Percentiles rank a stretch among this genome's conserved stretches.
Conservation (phyloP, 2,113 vertebrate species). For the Nanorana parkeri region DNA sequence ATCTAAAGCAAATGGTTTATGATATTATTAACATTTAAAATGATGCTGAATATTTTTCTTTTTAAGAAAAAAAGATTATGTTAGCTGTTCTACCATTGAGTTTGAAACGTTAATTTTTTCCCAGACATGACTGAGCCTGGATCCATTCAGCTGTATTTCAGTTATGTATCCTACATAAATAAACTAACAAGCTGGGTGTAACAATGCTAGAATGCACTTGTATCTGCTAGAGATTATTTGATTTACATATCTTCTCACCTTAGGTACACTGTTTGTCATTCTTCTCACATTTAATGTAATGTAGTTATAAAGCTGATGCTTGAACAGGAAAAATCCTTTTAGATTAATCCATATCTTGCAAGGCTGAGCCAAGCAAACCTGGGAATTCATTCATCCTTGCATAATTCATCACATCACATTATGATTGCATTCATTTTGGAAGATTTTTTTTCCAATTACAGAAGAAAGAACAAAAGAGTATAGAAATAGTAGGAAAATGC, state of each 20-base stretch:
- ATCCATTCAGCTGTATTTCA: constrained; percentile 18
- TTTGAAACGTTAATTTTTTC: not conserved
- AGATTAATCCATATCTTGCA: constrained; percentile 58
- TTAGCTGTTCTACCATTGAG: not conserved
- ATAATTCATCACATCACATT: constrained; percentile 58
- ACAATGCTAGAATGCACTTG: constrained; percentile 23
- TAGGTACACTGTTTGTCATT: constrained; percentile 55
- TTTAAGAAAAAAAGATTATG: not conserved
- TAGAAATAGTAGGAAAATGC: constrained; percentile 53
- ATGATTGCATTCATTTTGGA: constrained; percentile 56
- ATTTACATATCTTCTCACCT: constrained; percentile 56
- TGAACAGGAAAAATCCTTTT: constrained; percentile 58
- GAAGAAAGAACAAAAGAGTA: constrained; percentile 56
- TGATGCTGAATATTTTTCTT: too few species aligned
- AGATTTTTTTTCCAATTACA: constrained; percentile 58
- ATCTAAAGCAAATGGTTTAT: too few species aligned
- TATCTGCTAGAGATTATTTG: constrained; percentile 47
- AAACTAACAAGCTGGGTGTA: constrained; percentile 2
- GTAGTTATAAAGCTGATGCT: constrained; percentile 57
- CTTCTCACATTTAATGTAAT: constrained; percentile 57
- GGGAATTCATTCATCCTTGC: constrained; percentile 57
- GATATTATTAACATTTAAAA: too few species aligned
- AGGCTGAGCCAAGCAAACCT: constrained; percentile 56
- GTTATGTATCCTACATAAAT: constrained; percentile 6
- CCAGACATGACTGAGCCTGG: not conserved